phyloP scores from a whole-genome alignment of 2,888 invertebrate species.

The Ethmia dodecea region DNA sequence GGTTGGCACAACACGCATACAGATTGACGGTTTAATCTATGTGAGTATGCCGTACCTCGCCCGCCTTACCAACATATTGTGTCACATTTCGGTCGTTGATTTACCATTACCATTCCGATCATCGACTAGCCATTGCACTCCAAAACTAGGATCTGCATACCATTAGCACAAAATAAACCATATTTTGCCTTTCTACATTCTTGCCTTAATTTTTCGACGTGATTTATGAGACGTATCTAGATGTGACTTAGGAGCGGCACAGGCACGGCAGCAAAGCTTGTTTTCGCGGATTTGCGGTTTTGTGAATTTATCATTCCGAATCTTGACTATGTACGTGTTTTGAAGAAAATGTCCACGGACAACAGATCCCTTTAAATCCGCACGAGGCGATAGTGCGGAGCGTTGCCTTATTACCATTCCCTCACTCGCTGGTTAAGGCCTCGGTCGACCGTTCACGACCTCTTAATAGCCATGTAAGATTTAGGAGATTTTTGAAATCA shows the following conservation, averaged over 20 bases:
- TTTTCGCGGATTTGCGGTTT: conserved; percentile 22
- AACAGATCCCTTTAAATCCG: conserved; percentile 28
- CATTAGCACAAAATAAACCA: conserved; percentile 31
- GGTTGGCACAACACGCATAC: conserved; percentile 35
- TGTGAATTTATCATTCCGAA: conserved; percentile 8
- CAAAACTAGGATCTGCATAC: conserved; percentile 36
- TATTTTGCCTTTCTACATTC: conserved; percentile 4
- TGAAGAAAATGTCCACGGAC: conserved; percentile 24
- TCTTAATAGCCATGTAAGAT: conserved; percentile 28
- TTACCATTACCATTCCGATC: conserved; percentile 62
- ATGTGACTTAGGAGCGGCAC: conserved; percentile 1
- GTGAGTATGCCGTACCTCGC: conserved; percentile 30
- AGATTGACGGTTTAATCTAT: conserved; percentile 39
- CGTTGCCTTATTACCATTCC: conserved; percentile 23
- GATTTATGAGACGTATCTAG: conserved; percentile 5
- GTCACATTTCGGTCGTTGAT: conserved; percentile 46
- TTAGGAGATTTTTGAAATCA: conserved; percentile 20
- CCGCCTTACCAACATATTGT: conserved; percentile 60
- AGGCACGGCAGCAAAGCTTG: conserved; percentile 12
- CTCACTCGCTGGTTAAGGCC: background rate
- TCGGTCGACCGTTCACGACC: conserved; percentile 21
- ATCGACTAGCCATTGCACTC: conserved; percentile 29
- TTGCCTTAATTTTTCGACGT: conserved; percentile 1
- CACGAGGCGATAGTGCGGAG: conserved; percentile 13
- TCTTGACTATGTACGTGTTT: conserved; percentile 25